phyloP scores from a whole-genome alignment of 1,140 invertebrate genomes.

The Eumaeus atala region DNA sequence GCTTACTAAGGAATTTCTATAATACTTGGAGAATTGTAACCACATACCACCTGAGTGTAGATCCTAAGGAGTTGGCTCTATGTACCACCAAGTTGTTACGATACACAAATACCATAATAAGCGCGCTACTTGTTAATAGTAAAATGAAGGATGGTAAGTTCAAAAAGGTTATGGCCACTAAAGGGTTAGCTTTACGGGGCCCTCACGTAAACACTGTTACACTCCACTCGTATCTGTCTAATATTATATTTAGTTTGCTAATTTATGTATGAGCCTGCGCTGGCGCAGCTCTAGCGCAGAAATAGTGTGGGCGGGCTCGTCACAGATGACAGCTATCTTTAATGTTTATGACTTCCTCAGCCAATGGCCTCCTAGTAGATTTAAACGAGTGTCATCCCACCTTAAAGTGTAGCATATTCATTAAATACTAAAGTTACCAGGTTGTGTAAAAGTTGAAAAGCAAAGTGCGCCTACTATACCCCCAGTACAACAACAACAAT shows the following conservation, averaged over 20 bases:
- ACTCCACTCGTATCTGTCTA: slow-evolving; percentile 22
- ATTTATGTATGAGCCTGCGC: slow-evolving; percentile 46
- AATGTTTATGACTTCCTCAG: slow-evolving; percentile 70
- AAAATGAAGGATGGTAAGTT: slow-evolving; percentile 2
- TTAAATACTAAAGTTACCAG: too few species aligned
- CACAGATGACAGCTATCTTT: slow-evolving; percentile 63
- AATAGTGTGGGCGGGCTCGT: slow-evolving; percentile 67
- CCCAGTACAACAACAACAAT: too few species aligned
- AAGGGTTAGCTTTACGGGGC: slow-evolving; percentile 10
- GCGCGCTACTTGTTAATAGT: not conserved
- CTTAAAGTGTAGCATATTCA: not conserved
- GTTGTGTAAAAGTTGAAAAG: too few species aligned
- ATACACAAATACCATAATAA: slow-evolving; percentile 12
- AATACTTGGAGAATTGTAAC: too few species aligned
- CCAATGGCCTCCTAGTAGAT: slow-evolving; percentile 48
- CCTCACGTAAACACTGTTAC: slow-evolving; percentile 12
- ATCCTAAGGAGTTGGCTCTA: not conserved
- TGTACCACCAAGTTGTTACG: slow-evolving; percentile 1
- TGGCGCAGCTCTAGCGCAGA: slow-evolving; percentile 52
- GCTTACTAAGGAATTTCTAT: too few species aligned
- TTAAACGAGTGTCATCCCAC: slow-evolving; percentile 2
- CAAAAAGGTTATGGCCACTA: slow-evolving; percentile 10
- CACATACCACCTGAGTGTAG: too few species aligned
- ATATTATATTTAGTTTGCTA: slow-evolving; percentile 36
- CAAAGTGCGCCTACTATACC: too few species aligned